Evolutionary conservation across 2,797 vertebrate species (phyloP), one percentile per base, ranked within the genome.

Genomic region (Rhinella marina): DNA sequence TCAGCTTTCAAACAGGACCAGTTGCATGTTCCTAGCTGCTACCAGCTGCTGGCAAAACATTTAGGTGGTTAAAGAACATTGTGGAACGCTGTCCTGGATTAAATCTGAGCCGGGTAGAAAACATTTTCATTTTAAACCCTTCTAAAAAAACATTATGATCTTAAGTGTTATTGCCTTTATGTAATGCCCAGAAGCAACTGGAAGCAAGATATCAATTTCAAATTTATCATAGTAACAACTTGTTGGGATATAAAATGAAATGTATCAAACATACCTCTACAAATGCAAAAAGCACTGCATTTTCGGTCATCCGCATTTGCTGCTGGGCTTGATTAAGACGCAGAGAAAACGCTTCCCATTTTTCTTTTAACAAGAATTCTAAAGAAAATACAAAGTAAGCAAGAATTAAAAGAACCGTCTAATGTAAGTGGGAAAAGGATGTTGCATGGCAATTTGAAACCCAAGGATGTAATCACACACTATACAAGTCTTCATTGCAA

Each of bases 291-390:
- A 99, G 92, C 89, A 99, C 94, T 52, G 97, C 93, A 0, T 96
- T 96, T 94, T 99, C 98, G 77, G 97, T 97, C 92, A 96, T 96
- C 90, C 95, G 95, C 93, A 99, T 98, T 94, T 99, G 98, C 87
- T 98, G 97, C 91, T 97, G 97, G 52, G 97, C 98, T 90, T 98
- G 98, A 90, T 90, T 96, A 77, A 99, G 94, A 91, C 95, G 97
- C 84, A 95, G 92, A 78, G 97, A 96, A 94, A 99, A 93, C 0
- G 94, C 93, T 91, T 98, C 97, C 98, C 98, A 99, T 89, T 96
- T 96, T 87, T 97, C 96, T 92, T 95, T 96, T 88, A 99, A 91
- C 25, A 91, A 90, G 48, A 91, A 92, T 0, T 93, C 95, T 96
- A 88, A 19, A 0, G 1, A 2, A 12, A 59, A 23, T 17, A 64